phyloP scores from a whole-genome alignment of 2,113 vertebrate genomes.

The Paraplagusia blochii region DNA sequence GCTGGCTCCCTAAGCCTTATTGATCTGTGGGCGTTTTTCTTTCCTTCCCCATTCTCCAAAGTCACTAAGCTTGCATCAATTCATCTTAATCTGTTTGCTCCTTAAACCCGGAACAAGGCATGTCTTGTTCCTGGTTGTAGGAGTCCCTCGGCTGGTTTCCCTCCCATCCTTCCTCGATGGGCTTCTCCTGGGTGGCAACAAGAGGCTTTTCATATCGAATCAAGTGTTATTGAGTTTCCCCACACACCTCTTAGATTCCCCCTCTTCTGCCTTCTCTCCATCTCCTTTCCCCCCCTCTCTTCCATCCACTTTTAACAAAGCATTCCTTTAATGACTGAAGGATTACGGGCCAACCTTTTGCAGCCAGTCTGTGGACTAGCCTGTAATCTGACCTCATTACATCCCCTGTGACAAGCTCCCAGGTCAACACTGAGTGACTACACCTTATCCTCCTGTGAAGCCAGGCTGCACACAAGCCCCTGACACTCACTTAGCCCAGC shows the following conservation, averaged over 20 bases:
- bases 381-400: constrained; percentile 84
- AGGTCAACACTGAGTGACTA: constrained; percentile 67
- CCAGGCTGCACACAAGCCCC: constrained; percentile 49
- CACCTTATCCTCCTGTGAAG: constrained; percentile 69
- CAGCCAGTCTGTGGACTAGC: constrained; percentile 71
- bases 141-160: constrained; percentile 74
- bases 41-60: constrained; percentile 68
- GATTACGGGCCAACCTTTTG: constrained; percentile 77
- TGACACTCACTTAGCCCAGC: constrained; percentile 56
- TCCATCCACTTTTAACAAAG: constrained; percentile 75
- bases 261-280: constrained; percentile 57
- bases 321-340: constrained; percentile 77
- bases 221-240: constrained; percentile 80
- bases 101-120: constrained; percentile 80
- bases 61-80: constrained; percentile 79
- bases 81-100: constrained; percentile 79
- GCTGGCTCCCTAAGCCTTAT: constrained; percentile 73
- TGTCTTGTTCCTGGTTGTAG: constrained; percentile 78
- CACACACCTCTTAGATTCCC: constrained; percentile 68
- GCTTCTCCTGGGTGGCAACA: constrained; percentile 79
- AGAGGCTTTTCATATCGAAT: constrained; percentile 80
- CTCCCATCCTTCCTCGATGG: constrained; percentile 70
- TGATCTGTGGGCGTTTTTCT: constrained; percentile 71
- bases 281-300: constrained; percentile 52
- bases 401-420: constrained; percentile 75